phyloP scores from a whole-genome alignment of 2,797 vertebrate genomes.

The Syndactyla subalaris region DNA sequence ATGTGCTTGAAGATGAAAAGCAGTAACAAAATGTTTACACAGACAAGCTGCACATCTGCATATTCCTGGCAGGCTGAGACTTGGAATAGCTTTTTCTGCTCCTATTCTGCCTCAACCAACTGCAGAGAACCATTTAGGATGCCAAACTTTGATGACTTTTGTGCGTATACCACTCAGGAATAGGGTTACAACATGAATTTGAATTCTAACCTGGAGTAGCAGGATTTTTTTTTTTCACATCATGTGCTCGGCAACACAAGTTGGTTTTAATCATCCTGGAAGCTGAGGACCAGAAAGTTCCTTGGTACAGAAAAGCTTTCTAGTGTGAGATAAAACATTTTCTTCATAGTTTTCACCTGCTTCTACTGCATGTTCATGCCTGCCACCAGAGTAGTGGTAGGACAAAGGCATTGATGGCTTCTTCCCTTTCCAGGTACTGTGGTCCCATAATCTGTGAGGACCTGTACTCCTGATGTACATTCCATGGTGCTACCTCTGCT shows the following conservation, averaged over 20 bases:
- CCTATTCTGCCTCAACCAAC: background rate
- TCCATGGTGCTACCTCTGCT: background rate
- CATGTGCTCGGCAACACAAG: background rate
- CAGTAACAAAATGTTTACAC: background rate
- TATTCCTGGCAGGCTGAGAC: background rate
- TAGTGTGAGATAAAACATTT: background rate
- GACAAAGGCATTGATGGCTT: background rate
- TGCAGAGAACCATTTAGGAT: background rate
- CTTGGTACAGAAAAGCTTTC: background rate
- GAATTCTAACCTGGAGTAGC: background rate
- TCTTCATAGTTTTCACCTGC: background rate
- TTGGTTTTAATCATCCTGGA: background rate
- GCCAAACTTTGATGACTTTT: background rate
- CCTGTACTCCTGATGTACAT: accelerated
- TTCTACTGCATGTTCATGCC: background rate
- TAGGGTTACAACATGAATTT: background rate
- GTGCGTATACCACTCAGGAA: background rate
- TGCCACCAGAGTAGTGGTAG: background rate
- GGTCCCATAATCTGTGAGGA: background rate
- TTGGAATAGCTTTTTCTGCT: background rate
- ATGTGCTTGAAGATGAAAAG: background rate
- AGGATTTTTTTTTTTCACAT: background rate
- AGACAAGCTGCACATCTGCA: background rate
- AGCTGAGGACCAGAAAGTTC: background rate
- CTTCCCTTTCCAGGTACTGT: background rate